Percentiles rank a stretch among this genome's conserved stretches.
phyloP scores from a whole-genome alignment of 2,888 invertebrate species.

The Petrolisthes cinctipes region DNA sequence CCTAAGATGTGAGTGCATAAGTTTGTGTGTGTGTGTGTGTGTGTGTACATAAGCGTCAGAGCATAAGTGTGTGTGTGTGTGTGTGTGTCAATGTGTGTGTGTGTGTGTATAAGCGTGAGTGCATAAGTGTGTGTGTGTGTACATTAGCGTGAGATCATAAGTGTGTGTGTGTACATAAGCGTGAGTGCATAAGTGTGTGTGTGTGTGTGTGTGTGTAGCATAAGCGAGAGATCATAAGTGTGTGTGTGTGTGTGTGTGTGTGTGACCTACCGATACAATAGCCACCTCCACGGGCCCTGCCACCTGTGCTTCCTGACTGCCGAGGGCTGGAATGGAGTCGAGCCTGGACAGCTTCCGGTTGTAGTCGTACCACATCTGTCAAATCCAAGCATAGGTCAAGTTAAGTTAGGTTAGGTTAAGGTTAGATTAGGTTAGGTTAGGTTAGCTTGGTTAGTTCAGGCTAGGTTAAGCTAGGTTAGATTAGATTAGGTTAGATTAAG shows the following conservation, averaged over 20 bases:
- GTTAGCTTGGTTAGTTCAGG: too few relatives aligned
- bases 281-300: constrained; percentile 28
- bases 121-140: too few relatives aligned
- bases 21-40: too few relatives aligned
- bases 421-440: background rate
- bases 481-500: background rate
- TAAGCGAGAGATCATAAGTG: too few relatives aligned
- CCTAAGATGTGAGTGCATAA: too few relatives aligned
- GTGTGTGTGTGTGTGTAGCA: too few relatives aligned
- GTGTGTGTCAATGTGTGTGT: too few relatives aligned
- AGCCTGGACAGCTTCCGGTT: background rate
- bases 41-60: too few relatives aligned
- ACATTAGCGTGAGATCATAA: too few relatives aligned
- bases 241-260: background rate
- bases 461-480: background rate
- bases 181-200: too few relatives aligned
- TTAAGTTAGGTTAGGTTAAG: background rate
- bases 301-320: background rate
- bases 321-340: constrained; percentile 12
- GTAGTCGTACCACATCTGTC: constrained; percentile 41
- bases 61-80: background rate
- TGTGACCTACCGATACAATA: constrained; percentile 14
- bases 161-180: too few relatives aligned
- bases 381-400: background rate
- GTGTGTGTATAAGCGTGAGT: too few relatives aligned